Conservation (phyloP, 2,113 vertebrate species). For the Petaurus breviceps region DNA sequence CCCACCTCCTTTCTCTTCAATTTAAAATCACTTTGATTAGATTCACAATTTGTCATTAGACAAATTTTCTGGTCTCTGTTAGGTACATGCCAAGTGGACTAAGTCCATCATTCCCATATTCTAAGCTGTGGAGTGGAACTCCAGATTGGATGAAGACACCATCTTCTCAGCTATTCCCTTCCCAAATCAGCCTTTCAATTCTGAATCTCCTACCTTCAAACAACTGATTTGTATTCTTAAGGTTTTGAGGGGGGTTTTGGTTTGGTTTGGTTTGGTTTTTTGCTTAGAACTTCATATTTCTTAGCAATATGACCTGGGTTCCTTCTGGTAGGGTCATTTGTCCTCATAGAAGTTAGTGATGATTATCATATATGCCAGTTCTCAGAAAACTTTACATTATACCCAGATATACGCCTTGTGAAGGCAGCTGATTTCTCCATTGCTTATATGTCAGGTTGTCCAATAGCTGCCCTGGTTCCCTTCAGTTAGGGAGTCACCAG, state of each 20-base stretch:
- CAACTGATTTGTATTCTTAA: not conserved
- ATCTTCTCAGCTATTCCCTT: not conserved
- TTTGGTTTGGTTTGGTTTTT: not conserved
- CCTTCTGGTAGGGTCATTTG: not conserved
- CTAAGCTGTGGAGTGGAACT: not conserved
- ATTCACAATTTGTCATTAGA: not conserved
- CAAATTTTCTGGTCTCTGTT: not conserved
- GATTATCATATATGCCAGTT: not conserved
- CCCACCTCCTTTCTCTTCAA: not conserved
- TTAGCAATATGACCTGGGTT: not conserved
- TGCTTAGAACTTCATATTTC: not conserved
- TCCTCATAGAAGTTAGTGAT: not conserved
- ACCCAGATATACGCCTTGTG: not conserved
- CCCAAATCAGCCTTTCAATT: not conserved
- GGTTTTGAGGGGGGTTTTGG: not conserved
- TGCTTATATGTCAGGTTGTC: not conserved
- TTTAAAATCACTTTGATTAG: not conserved
- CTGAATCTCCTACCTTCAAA: not conserved
- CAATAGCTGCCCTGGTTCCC: not conserved
- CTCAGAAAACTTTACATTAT: not conserved
- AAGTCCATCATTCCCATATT: not conserved
- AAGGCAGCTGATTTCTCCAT: not conserved
- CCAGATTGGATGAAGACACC: not conserved
- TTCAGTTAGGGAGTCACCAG: not conserved
- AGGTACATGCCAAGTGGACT: not conserved